Base-by-base conservation (phyloP, 2,113 vertebrate genomes). In the Psittacara wagleri region DNA sequence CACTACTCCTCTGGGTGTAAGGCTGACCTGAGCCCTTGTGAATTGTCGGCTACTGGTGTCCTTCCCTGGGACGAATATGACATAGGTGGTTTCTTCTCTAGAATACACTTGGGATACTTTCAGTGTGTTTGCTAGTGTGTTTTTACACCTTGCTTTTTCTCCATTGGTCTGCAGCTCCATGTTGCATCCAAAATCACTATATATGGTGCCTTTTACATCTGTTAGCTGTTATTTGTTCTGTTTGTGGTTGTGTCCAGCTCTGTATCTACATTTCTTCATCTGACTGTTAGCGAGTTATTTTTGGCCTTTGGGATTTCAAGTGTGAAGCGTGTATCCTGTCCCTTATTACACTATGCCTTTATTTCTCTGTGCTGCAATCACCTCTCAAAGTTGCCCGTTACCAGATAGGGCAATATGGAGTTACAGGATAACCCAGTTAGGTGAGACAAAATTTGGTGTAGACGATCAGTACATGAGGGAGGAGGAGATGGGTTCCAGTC, bases 261-360 rank as follows among this genome's bases (percentile, higher is more conserved):
- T 22, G 13, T 27, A 7, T 48, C 44, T 46, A 29, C 13, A 9
- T 46, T 91, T 88, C 55, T 82, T 78, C 44, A 18, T 54, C 17
- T 33, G 49, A 39, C 24, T 48, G 22, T 24, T 73, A 35, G 11
- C 27, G 28, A 62, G 33, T 80, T 79, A 28, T 48, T 75, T 72
- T 37, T 23, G 87, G 52, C 57, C 57, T 72, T 77, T 41, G 49
- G 23, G 49, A 19, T 69, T 92, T 82, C 17, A 3, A 2, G 20
- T 55, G n/a, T 48, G 29, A 19, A 11, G 43, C 0, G 0, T 29
- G 27, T 66, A 24, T 57, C 41, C 31, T 0, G 0, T 70, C 35
- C 37, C 27, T 61, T 61, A 3, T 7, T 22, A 6, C 13, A 10
- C 54, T 11, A 16, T 81, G 63, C n/a, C 39, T 52, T 5, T 39